These are phyloP conservation scores for Lepidocyrtinus sp. DNA, from an alignment of 2,888 invertebrate species.

Conservation along the genomic window DNA sequence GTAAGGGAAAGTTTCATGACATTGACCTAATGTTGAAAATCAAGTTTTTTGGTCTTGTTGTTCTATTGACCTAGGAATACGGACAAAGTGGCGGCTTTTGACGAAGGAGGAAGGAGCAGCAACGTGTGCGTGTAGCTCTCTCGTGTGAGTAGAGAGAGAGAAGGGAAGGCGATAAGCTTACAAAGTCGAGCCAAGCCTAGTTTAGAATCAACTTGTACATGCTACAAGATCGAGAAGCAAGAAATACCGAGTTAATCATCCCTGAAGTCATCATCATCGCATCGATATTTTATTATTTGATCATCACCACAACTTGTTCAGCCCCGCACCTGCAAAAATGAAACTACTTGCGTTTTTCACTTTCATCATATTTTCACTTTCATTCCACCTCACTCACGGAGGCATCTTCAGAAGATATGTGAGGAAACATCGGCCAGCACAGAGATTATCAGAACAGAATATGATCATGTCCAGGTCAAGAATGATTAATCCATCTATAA, in stretches of 20 bases:
- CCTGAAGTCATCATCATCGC: conserved; percentile 51
- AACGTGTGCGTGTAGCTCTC: conserved; percentile 12
- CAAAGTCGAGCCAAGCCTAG: conserved; percentile 25
- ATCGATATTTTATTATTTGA: conserved; percentile 6
- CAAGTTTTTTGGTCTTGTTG: conserved; percentile 69
- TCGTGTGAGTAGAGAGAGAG: conserved; percentile 14
- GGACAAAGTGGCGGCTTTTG: conserved; percentile 9
- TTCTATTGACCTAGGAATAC: conserved; percentile 69
- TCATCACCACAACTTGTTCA: background rate
- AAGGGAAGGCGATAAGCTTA: conserved; percentile 22
- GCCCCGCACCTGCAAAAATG: background rate
- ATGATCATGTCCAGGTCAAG: conserved; percentile 41
- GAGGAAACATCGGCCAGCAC: conserved; percentile 54
- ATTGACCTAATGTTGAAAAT: conserved; percentile 69
- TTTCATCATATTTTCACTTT: conserved; percentile 46
- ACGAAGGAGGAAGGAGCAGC: conserved; percentile 10
- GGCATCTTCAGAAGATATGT: conserved; percentile 64
- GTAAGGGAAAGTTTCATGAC: conserved; percentile 67
- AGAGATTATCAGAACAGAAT: conserved; percentile 38
- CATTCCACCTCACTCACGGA: conserved; percentile 55
- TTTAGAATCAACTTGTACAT: background rate
- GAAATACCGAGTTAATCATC: conserved; percentile 35
- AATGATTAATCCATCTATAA: conserved; percentile 33
- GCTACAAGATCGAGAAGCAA: conserved; percentile 24
- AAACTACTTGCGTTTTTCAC: conserved; percentile 30